Conservation (phyloP, 2,797 vertebrate species). For the Sebastes alutus region DNA sequence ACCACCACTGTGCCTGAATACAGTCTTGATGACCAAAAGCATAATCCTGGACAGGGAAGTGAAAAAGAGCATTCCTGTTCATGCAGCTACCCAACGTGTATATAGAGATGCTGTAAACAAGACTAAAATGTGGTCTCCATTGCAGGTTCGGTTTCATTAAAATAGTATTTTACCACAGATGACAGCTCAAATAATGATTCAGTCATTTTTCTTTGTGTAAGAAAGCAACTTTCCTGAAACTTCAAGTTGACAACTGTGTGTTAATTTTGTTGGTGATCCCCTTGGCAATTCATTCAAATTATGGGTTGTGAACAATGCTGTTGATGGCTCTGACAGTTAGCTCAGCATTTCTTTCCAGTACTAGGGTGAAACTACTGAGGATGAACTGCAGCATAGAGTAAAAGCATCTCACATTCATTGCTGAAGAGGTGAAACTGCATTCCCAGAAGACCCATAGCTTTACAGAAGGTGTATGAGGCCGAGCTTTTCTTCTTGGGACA, state of each 20-base stretch:
- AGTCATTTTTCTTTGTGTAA: background rate
- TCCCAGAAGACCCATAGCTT: conserved; percentile 93
- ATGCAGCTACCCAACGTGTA: background rate
- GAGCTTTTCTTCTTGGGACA: conserved; percentile 98
- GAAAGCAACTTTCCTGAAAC: background rate
- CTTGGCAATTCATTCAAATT: background rate
- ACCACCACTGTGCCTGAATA: too few species aligned
- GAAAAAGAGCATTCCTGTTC: background rate
- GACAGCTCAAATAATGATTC: background rate
- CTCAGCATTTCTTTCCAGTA: conserved; percentile 43
- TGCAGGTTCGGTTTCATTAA: background rate
- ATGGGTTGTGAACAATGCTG: conserved; percentile 7
- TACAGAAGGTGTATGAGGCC: conserved; percentile 97
- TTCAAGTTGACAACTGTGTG: background rate
- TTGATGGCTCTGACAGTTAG: background rate
- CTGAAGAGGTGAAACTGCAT: conserved; percentile 99
- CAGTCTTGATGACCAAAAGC: too few species aligned
- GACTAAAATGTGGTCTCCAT: background rate
- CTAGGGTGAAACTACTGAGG: background rate
- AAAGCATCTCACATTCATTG: conserved; percentile 92
- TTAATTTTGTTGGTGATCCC: conserved; percentile 6
- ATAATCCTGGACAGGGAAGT: background rate
- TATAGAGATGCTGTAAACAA: background rate
- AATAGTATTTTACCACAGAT: background rate
- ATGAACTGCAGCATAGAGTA: conserved; percentile 34